These are phyloP conservation scores for Ectemnius continuus DNA, from an alignment of 2,888 invertebrate species.

Conservation along the genomic window DNA sequence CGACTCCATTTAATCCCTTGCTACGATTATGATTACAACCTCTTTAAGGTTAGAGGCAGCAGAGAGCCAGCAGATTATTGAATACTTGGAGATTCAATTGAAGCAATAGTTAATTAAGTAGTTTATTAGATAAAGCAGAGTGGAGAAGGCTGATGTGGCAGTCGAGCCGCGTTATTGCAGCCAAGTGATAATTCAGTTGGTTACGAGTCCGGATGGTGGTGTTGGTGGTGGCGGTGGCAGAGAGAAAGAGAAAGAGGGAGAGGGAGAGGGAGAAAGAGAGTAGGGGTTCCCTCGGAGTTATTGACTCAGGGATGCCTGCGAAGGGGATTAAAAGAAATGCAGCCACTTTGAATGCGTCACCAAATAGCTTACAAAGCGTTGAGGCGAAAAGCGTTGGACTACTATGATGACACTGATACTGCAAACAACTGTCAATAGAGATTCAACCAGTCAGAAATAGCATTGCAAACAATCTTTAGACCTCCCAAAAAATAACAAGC, in stretches of 20 bases:
- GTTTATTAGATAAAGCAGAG: not conserved
- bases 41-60: too few species aligned
- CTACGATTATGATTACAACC: too few species aligned
- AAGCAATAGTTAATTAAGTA: constrained; percentile 22
- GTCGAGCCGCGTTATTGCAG: too few species aligned
- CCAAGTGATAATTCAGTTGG: too few species aligned
- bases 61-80: too few species aligned
- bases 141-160: constrained; percentile 34
- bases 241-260: too few species aligned
- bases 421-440: not conserved
- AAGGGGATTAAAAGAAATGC: constrained; percentile 16
- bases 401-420: not conserved
- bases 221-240: too few species aligned
- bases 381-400: constrained; percentile 8
- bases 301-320: constrained; percentile 39
- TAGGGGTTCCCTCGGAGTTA: not conserved
- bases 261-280: too few species aligned
- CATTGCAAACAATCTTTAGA: too few species aligned
- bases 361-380: constrained; percentile 18
- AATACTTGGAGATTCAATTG: not conserved
- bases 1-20: too few species aligned
- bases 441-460: not conserved
- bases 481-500: too few species aligned
- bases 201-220: too few species aligned
- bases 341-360: constrained; percentile 11